These are phyloP conservation scores for Drosophila bifasciata DNA, from an alignment of 1,140 invertebrate genomes.

Conservation along the genomic window DNA sequence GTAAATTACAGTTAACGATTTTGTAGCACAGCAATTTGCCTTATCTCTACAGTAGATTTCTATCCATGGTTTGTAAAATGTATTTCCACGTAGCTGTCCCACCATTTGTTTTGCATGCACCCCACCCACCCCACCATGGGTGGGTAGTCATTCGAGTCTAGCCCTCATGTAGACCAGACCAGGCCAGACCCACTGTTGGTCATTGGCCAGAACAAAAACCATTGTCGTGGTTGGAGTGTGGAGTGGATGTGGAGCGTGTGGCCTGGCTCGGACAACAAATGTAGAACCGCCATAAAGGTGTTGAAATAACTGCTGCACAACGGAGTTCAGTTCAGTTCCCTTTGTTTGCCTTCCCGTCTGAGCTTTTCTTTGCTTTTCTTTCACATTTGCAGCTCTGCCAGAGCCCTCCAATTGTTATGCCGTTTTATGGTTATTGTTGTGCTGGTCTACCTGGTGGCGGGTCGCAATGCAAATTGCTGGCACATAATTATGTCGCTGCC, in stretches of 20 bases:
- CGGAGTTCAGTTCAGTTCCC: conserved; percentile 13
- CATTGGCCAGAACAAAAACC: conserved; percentile 66
- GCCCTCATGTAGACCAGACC: no score
- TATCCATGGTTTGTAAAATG: conserved; percentile 80
- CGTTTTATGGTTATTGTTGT: conserved; percentile 71
- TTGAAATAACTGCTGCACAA: conserved; percentile 76
- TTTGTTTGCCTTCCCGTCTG: conserved; percentile 27
- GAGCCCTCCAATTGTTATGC: conserved; percentile 68
- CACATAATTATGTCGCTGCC: conserved; percentile 78
- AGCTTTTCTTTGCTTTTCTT: conserved; percentile 20
- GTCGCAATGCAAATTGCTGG: conserved; percentile 74
- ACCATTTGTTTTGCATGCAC: conserved; percentile 77
- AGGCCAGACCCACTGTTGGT: conserved; percentile 28
- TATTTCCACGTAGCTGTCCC: conserved; percentile 66
- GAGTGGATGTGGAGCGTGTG: background rate
- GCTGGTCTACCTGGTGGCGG: conserved; percentile 11
- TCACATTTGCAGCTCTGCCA: conserved; percentile 24
- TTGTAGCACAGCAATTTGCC: conserved; percentile 81
- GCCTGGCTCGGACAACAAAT: conserved; percentile 44
- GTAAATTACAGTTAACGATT: conserved; percentile 82
- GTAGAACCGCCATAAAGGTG: conserved; percentile 71
- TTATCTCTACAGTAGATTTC: conserved; percentile 78
- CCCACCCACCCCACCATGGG: conserved; percentile 5
- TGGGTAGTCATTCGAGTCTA: background rate
- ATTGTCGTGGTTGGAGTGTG: conserved; percentile 45